phyloP scores from a whole-genome alignment of 2,888 invertebrate genomes.

The Acrobasis repandana region DNA sequence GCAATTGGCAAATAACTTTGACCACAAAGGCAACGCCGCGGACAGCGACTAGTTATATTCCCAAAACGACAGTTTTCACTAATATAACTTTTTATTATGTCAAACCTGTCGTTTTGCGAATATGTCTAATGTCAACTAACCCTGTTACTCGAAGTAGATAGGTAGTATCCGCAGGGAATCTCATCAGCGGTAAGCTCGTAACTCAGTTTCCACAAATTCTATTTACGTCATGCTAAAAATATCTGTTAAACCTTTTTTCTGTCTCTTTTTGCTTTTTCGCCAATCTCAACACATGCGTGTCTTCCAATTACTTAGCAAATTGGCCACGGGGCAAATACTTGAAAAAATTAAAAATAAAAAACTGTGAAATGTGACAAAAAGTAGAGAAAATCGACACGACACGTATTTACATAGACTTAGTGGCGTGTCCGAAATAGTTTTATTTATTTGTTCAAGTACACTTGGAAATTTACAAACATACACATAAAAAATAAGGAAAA shows the following conservation, averaged over 20 bases:
- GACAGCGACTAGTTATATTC: too few species aligned
- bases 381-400: neutral
- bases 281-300: neutral
- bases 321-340: neutral
- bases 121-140: neutral
- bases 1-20: too few species aligned
- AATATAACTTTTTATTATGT: too few species aligned
- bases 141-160: neutral
- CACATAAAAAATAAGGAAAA: too few species aligned
- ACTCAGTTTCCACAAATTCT: conserved; percentile 2
- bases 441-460: too few species aligned
- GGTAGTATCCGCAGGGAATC: neutral
- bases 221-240: neutral
- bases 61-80: too few species aligned
- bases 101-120: neutral
- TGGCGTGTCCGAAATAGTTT: too few species aligned
- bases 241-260: neutral
- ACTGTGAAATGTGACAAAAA: neutral
- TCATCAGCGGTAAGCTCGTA: neutral
- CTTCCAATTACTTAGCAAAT: neutral
- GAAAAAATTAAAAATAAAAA: neutral
- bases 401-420: neutral
- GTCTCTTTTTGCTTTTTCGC: neutral
- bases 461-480: too few species aligned
- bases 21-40: too few species aligned